Conservation (phyloP, 2,888 invertebrate species). For the Pegoplata infirma region DNA sequence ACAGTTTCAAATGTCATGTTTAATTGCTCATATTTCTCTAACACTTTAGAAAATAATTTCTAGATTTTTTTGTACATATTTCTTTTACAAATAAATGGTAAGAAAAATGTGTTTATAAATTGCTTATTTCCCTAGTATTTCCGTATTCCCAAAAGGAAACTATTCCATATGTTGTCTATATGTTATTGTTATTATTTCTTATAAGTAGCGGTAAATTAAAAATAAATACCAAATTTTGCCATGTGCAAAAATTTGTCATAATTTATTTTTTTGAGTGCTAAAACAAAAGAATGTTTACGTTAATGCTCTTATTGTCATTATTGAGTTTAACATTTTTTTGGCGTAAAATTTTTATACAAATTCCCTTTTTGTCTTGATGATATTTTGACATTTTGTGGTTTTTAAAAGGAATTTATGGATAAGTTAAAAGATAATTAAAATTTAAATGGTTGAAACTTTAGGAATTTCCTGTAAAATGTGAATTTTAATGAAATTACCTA, state of each 20-base stretch:
- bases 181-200: neutral
- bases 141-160: neutral
- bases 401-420: neutral
- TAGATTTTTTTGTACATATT: neutral
- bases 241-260: neutral
- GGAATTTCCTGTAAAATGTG: too few species aligned
- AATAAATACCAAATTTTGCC: neutral
- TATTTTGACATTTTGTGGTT: constrained; percentile 6
- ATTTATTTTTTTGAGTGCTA: neutral
- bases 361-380: neutral
- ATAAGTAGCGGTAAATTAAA: neutral
- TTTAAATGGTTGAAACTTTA: neutral
- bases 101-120: neutral
- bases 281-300: neutral
- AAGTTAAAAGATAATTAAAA: neutral
- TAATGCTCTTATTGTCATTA: neutral
- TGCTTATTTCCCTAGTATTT: neutral
- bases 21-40: constrained; percentile 17
- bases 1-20: constrained; percentile 27
- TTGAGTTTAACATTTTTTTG: neutral
- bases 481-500: too few species aligned
- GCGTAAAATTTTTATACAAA: neutral
- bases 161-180: constrained; percentile 10
- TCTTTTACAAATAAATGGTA: too few species aligned
- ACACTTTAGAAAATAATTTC: neutral